Evolutionary conservation across 2,797 vertebrate genomes (phyloP).

Genomic region (Brachymystax lenok): DNA sequence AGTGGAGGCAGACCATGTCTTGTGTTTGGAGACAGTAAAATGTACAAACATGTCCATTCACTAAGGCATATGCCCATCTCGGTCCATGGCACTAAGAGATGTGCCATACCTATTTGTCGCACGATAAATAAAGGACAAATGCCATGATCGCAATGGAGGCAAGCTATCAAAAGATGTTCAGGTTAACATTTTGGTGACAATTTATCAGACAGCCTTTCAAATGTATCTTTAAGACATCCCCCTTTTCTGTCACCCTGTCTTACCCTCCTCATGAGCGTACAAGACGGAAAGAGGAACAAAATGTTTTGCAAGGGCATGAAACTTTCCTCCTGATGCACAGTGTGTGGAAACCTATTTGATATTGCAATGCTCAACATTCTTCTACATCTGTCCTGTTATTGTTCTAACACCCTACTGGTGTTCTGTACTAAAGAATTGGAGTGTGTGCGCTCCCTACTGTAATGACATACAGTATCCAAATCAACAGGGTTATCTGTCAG

Average conservation of each 20-base stretch:
- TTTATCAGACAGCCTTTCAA: conserved; percentile 54
- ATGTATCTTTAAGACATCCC: conserved; percentile 17
- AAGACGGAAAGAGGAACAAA: conserved; percentile 27
- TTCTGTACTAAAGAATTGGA: conserved; percentile 35
- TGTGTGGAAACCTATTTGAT: conserved; percentile 5
- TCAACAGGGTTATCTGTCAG: conserved; percentile 71
- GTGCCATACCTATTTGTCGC: conserved; percentile 63
- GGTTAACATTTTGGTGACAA: conserved; percentile 56
- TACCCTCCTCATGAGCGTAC: conserved; percentile 41
- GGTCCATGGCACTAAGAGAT: conserved; percentile 55
- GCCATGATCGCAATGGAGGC: conserved; percentile 38
- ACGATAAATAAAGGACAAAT: conserved; percentile 59
- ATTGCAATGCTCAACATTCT: conserved; percentile 19
- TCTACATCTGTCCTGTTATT: conserved; percentile 39
- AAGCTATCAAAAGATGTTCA: conserved; percentile 34
- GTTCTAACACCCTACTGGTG: conserved; percentile 6
- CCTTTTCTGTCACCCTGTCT: conserved; percentile 35
- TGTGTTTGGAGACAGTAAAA: background rate
- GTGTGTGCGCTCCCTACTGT: conserved; percentile 41
- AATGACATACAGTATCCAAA: conserved; percentile 59
- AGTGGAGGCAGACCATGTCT: background rate
- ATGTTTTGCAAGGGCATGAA: conserved; percentile 40
- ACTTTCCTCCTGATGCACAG: conserved; percentile 22
- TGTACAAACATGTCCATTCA: conserved; percentile 2
- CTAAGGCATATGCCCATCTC: conserved; percentile 4